Conservation (phyloP, 2,797 vertebrate species). For the Danio albolineatus region DNA sequence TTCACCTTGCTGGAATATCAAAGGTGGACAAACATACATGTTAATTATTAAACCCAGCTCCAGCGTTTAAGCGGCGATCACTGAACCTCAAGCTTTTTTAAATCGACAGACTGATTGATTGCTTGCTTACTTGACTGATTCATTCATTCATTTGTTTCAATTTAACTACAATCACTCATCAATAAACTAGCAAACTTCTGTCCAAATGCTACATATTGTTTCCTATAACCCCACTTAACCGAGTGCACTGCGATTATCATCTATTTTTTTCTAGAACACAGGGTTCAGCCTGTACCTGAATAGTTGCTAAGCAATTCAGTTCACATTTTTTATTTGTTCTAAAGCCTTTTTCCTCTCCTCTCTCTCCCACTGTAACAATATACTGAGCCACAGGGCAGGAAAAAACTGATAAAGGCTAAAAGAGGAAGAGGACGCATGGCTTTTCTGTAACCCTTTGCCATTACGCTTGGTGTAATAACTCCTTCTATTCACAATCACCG, state of each 20-base stretch:
- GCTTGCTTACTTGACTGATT: too few relatives aligned
- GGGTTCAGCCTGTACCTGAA: neutral
- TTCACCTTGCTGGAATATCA: constrained; percentile 91
- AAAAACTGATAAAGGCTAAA: constrained; percentile 40
- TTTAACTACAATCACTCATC: too few relatives aligned
- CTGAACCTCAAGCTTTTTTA: neutral
- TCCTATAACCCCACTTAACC: neutral
- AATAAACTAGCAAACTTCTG: too few relatives aligned
- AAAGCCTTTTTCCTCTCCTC: neutral
- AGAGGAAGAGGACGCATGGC: constrained; percentile 5
- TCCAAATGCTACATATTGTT: too few relatives aligned
- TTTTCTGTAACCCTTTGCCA: constrained; percentile 42
- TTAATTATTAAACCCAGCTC: neutral
- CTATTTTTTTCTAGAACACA: neutral
- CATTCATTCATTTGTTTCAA: too few relatives aligned
- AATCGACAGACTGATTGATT: neutral
- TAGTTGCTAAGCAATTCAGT: neutral
- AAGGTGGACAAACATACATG: constrained; percentile 31
- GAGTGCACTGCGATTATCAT: neutral
- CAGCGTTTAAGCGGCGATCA: neutral
- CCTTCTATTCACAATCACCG: constrained; percentile 42
- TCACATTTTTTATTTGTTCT: neutral
- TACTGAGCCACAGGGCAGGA: constrained; percentile 22
- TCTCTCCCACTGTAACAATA: neutral
- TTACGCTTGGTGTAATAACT: constrained; percentile 33